phyloP scores from a whole-genome alignment of 2,113 vertebrate genomes.

The Microtus pennsylvanicus region DNA sequence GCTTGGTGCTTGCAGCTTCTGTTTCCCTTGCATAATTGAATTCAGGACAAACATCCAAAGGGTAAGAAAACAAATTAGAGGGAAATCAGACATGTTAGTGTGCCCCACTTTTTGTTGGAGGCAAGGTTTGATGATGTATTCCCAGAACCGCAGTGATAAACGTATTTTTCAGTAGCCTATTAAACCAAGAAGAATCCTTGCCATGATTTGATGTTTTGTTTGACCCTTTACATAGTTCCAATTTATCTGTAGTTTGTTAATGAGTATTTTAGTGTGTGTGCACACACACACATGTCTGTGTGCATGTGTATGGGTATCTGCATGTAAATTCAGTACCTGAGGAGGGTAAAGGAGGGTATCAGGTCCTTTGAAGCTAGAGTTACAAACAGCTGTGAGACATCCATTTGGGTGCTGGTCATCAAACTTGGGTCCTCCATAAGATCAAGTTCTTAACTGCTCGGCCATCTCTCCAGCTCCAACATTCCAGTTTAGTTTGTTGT shows the following conservation, averaged over 20 bases:
- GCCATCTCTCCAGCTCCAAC: background rate
- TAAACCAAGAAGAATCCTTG: background rate
- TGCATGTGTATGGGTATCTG: background rate
- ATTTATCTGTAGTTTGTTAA: background rate
- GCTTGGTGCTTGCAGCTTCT: background rate
- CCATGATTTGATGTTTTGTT: slow-evolving; percentile 6
- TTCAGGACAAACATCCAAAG: background rate
- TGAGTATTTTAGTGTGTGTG: background rate
- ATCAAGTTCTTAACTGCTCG: background rate
- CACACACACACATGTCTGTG: no score
- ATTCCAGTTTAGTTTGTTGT: background rate
- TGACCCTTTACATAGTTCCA: background rate
- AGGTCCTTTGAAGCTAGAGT: background rate
- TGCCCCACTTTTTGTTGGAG: background rate
- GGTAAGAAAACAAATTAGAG: background rate
- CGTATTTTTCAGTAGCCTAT: slow-evolving; percentile 45
- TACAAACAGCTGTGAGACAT: background rate
- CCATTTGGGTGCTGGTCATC: background rate
- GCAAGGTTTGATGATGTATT: background rate
- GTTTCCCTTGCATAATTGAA: background rate
- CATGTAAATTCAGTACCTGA: background rate
- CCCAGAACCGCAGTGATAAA: background rate
- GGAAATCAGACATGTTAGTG: background rate
- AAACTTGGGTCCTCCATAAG: background rate
- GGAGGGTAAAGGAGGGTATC: background rate